A percentile compares a stretch with the other conserved stretches of the same genome.
Conservation (phyloP, 2,888 invertebrate genomes). For the Fragum whitleyi region DNA sequence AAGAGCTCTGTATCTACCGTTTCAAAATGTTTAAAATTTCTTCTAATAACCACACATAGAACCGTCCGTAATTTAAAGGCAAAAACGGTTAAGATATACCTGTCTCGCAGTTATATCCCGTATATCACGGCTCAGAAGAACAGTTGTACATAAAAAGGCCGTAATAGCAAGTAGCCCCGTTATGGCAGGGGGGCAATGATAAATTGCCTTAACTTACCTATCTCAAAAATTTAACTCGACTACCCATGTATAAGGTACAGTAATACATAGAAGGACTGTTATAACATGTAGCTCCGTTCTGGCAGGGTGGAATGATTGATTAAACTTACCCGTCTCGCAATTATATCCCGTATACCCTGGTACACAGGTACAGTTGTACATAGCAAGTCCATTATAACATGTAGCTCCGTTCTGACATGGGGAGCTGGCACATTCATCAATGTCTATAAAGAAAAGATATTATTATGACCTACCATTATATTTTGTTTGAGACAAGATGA, state of each 20-base stretch:
- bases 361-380: slow-evolving; percentile 15
- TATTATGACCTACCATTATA: no score
- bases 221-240: not conserved
- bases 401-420: slow-evolving; percentile 19
- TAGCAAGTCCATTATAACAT: not conserved
- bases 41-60: no score
- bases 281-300: slow-evolving; percentile 6
- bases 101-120: slow-evolving; percentile 6
- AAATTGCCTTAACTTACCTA: slow-evolving; percentile 4
- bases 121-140: slow-evolving; percentile 3
- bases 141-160: not conserved
- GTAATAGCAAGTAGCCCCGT: slow-evolving; percentile 14
- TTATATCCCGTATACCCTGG: slow-evolving; percentile 10
- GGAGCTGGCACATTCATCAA: slow-evolving; percentile 9
- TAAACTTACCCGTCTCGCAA: slow-evolving; percentile 8
- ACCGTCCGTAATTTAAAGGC: no score
- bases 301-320: not conserved
- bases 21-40: no score
- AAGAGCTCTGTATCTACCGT: no score
- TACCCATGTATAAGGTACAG: slow-evolving; percentile 16
- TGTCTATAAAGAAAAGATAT: slow-evolving; percentile 4
- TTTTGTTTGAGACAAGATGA: not conserved
- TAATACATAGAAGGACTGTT: not conserved
- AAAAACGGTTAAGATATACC: no score
- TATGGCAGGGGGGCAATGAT: slow-evolving; percentile 12